Base-by-base conservation (phyloP, 1,140 invertebrate genomes). In the Idris sp. region DNA sequence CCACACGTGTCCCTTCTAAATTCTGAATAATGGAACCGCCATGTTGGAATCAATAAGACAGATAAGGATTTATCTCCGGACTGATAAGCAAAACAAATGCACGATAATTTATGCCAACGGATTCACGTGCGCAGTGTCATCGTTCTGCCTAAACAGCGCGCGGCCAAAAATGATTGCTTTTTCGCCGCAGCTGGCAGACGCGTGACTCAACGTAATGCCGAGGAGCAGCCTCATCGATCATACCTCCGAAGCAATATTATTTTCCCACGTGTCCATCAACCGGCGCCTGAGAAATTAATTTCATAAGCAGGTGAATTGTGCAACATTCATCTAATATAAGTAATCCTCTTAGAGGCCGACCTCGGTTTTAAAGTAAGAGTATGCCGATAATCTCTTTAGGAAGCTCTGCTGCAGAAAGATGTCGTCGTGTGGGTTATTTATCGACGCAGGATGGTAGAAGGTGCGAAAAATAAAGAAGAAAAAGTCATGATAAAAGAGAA, bases 371-470 rank as follows among this genome's bases (percentile, higher is more conserved):
- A 72, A 72, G 38, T 58, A 64, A 68, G 35, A 48, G 61, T 53
- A 49, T 28, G 46, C 36, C 68, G 79, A 78, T 80, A 80, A 80
- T 81, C 79, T 77, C 59, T 77, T 81, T 80, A 77, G 56, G 51
- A 54, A 68, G 61, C 54, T 72, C 74, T 49, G 67, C 71, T 76
- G 48, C 53, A 48, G 25, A 54, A 61, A 74, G 48, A 59, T 71
- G 69, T 68, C 76, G 77, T 74, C 74, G 73, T 48, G n/a, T 31
- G 35, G 48, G 61, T 74, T 76, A 74, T 77, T 81, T 78, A 79
- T 72, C 68, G 74, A 38, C 22, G 15, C 3, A 22, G 19, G 33
- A 49, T 46, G 48, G 14, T 33, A 30, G 35, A 41, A 7, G 41
- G 40, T 28, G 46, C 13, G 54, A 76, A 48, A 46, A 51, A 48